Evolutionary conservation across 2,888 invertebrate species (phyloP), one percentile per base, ranked within the genome.

Genomic region (Limnephilus auricula): DNA sequence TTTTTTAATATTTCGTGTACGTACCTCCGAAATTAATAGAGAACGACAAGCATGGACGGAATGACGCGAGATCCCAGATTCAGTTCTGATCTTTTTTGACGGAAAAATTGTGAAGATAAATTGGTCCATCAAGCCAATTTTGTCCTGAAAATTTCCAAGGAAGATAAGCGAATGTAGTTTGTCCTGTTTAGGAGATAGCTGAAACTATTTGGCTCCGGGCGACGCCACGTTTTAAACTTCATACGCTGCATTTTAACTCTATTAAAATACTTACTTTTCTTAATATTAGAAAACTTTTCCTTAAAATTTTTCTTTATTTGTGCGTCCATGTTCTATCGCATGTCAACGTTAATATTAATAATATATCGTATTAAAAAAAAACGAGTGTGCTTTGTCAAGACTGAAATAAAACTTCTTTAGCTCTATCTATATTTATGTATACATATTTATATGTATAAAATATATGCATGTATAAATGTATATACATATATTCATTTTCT

Each of bases 61-160:
- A 30, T 82, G 18, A 83, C n/a, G 65, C 34, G 65, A 90, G 78
- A 83, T 90, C 82, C 32, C 65, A 34, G 84, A 87, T 83, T 82
- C 84, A 2, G 45, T 83, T 90, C 83, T 83, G 45, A 65, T 84
- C 83, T 65, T 83, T 90, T 79, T 89, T 78, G 84, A 34, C 90
- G 78, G 45, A 82, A 90, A 80, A 90, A 90, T 90, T 32, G 83
- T 90, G 37, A 2, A 84, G 90, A 90, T 90, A 84, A 90, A 90
- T 90, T 34, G 90, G 12, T 50, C 50, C 83, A 82, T 90, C 82
- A 83, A 90, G 83, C 65, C 90, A 83, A 90, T 90, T 90, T 84
- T 30, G 65, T 50, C 90, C 89, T 90, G 50, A 90, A 45, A 88
- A 34, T 88, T 88, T 88, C 79, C 34, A 88, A 88, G 30, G 34